These are phyloP conservation scores for Calidris pygmaea DNA, from an alignment of 2,113 vertebrate genomes.

Conservation along the genomic window DNA sequence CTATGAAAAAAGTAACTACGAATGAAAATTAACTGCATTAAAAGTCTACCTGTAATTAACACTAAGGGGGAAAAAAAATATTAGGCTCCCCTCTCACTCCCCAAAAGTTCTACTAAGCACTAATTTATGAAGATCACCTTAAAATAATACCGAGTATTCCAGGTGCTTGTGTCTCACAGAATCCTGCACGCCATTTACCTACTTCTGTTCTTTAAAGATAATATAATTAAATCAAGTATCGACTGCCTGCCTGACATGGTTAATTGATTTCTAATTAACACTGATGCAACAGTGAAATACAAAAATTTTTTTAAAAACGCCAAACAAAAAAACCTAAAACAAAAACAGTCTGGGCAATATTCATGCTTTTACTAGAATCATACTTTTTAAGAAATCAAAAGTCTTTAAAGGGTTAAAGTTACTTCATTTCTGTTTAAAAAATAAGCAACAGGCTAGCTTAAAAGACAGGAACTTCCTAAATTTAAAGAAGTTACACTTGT, in stretches of 20 bases:
- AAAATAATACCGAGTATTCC: background rate
- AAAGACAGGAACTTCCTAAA: background rate
- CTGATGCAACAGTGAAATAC: background rate
- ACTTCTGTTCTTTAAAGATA: constrained; percentile 34
- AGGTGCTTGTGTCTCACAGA: background rate
- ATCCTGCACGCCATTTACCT: background rate
- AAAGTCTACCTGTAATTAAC: background rate
- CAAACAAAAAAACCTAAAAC: too few species aligned
- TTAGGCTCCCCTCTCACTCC: background rate
- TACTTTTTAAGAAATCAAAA: background rate
- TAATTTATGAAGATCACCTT: background rate
- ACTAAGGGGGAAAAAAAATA: background rate
- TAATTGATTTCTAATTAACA: constrained; percentile 64
- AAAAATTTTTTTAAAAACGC: background rate
- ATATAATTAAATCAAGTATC: constrained; percentile 31
- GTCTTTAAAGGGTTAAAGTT: constrained; percentile 4
- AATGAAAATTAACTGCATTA: background rate
- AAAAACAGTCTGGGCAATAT: background rate
- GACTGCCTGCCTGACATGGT: background rate
- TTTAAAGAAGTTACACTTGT: background rate
- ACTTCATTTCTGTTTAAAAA: background rate
- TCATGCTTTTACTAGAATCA: background rate
- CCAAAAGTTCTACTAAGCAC: background rate
- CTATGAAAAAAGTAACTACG: background rate
- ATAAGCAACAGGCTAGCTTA: background rate